A percentile compares a stretch with the other conserved stretches of the same genome.
Conservation (phyloP, 1,140 invertebrate genomes). For the Nephila pilipes region DNA sequence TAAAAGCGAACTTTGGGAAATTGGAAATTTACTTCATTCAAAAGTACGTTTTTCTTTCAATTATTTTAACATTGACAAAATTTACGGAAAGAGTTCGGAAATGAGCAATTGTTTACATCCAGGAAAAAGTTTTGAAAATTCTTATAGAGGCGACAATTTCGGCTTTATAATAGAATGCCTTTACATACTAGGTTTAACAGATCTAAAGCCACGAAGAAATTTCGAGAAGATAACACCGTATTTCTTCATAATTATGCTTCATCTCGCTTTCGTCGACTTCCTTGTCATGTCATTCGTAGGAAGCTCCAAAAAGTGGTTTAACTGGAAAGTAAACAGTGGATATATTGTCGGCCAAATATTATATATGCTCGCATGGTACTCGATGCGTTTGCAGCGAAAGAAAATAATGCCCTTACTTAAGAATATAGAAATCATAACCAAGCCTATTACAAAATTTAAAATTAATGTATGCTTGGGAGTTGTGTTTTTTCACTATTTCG, state of each 20-base stretch:
- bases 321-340: background rate
- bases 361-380: background rate
- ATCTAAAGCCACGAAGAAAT: too few species aligned
- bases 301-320: background rate
- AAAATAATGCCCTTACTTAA: background rate
- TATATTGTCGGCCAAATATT: background rate
- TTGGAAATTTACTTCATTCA: too few species aligned
- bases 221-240: too few species aligned
- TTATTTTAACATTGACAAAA: too few species aligned
- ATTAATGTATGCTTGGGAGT: background rate
- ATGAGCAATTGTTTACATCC: too few species aligned
- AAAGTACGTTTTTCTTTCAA: too few species aligned
- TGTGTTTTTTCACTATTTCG: background rate
- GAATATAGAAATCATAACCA: background rate
- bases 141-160: too few species aligned
- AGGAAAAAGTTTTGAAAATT: too few species aligned
- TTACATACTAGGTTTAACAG: too few species aligned
- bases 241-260: background rate
- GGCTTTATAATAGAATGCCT: too few species aligned
- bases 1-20: too few species aligned
- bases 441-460: background rate
- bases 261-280: background rate
- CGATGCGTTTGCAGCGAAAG: background rate
- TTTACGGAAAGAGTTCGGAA: too few species aligned
- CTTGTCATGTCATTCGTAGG: background rate